phyloP scores from a whole-genome alignment of 2,113 vertebrate genomes.

The Megaceryle torquata region DNA sequence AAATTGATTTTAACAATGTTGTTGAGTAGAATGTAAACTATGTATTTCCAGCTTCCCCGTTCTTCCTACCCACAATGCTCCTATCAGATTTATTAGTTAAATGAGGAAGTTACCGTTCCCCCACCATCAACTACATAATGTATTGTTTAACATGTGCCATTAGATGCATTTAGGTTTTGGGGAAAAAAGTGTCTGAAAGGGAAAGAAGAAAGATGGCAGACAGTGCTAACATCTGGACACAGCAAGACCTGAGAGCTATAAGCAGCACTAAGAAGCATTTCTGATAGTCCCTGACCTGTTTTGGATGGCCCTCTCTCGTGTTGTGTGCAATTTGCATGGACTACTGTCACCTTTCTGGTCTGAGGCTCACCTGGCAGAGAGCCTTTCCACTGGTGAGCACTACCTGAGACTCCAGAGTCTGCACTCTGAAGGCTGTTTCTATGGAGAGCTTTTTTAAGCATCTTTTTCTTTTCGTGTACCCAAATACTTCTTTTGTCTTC shows the following conservation, averaged over 20 bases:
- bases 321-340: neutral
- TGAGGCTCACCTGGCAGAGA: neutral
- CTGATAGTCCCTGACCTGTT: neutral
- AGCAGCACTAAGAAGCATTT: neutral
- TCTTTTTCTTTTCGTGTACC: neutral
- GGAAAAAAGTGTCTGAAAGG: neutral
- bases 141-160: neutral
- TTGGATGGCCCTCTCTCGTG: neutral
- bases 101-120: neutral
- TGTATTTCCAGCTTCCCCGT: neutral
- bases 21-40: neutral
- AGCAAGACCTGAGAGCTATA: neutral
- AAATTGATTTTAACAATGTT: neutral
- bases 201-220: neutral
- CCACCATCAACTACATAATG: neutral
- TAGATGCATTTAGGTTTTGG: neutral
- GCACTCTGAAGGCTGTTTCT: neutral
- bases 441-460: neutral
- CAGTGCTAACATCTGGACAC: neutral
- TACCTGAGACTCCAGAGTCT: neutral
- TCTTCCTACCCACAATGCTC: neutral
- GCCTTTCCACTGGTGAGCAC: neutral
- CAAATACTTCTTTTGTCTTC: neutral
- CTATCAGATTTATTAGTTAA: neutral
- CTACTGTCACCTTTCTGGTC: neutral